These are phyloP conservation scores for Tipula helvola DNA, from an alignment of 2,888 invertebrate genomes.

Conservation along the genomic window DNA sequence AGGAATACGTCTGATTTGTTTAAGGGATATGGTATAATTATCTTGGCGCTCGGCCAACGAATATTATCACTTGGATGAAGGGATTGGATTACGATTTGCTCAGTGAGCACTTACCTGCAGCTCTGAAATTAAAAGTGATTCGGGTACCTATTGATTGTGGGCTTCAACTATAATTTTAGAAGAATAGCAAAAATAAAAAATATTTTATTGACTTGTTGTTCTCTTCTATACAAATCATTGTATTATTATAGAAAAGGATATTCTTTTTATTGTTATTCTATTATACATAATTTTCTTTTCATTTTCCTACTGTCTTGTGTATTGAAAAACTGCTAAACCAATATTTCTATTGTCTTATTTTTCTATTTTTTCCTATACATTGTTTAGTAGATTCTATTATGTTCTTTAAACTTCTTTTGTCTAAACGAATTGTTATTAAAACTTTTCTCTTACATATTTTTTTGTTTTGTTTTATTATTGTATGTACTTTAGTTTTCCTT, in stretches of 20 bases:
- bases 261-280: background rate
- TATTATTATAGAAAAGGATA: background rate
- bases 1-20: no score
- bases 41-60: no score
- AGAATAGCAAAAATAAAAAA: background rate
- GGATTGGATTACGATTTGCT: no score
- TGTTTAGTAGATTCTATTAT: background rate
- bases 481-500: background rate
- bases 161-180: background rate
- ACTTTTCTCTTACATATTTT: slow-evolving; percentile 4
- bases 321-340: slow-evolving; percentile 1
- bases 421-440: background rate
- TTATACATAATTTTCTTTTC: background rate
- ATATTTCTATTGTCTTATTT: background rate
- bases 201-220: slow-evolving; percentile 4
- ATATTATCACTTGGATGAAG: no score
- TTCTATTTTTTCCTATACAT: background rate
- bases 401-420: slow-evolving; percentile 4
- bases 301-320: background rate
- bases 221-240: slow-evolving; percentile 4
- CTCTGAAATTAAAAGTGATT: background rate
- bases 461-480: background rate
- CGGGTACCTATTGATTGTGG: background rate
- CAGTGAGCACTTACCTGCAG: background rate
- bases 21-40: no score